phyloP scores from a whole-genome alignment of 2,888 invertebrate species.

The Drosophila limbata region DNA sequence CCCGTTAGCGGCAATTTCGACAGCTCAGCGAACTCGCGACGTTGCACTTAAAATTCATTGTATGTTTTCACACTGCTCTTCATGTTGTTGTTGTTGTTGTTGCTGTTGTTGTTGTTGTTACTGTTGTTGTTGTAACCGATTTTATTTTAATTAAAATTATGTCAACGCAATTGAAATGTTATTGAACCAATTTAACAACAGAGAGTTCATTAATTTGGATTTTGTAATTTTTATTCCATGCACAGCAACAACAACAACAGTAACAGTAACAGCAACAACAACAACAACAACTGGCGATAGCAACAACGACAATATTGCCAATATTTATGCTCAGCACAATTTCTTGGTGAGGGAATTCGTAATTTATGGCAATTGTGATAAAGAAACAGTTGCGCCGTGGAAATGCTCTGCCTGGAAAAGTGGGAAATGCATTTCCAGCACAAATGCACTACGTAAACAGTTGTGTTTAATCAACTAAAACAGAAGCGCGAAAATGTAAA shows the following conservation, averaged over 20 bases:
- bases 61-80: constrained; percentile 40
- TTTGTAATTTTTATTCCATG: constrained; percentile 74
- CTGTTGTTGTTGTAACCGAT: constrained; percentile 45
- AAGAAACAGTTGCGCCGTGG: constrained; percentile 46
- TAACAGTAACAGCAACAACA: constrained; percentile 18
- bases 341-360: constrained; percentile 19
- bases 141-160: constrained; percentile 77
- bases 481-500: constrained; percentile 31
- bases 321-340: constrained; percentile 61
- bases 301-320: constrained; percentile 53
- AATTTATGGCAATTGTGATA: constrained; percentile 70
- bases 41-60: constrained; percentile 70
- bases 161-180: constrained; percentile 80
- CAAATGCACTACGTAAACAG: constrained; percentile 55
- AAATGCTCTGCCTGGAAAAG: constrained; percentile 41
- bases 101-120: constrained; percentile 16
- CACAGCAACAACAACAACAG: constrained; percentile 33
- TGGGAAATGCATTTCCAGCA: constrained; percentile 61
- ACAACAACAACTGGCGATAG: constrained; percentile 25
- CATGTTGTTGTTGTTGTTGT: constrained; percentile 7
- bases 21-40: constrained; percentile 50
- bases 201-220: constrained; percentile 76
- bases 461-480: constrained; percentile 77
- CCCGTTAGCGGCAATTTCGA: constrained; percentile 64
- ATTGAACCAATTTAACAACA: constrained; percentile 71